Conservation (phyloP, 1,140 invertebrate genomes). For the Drosophila nasuta region DNA sequence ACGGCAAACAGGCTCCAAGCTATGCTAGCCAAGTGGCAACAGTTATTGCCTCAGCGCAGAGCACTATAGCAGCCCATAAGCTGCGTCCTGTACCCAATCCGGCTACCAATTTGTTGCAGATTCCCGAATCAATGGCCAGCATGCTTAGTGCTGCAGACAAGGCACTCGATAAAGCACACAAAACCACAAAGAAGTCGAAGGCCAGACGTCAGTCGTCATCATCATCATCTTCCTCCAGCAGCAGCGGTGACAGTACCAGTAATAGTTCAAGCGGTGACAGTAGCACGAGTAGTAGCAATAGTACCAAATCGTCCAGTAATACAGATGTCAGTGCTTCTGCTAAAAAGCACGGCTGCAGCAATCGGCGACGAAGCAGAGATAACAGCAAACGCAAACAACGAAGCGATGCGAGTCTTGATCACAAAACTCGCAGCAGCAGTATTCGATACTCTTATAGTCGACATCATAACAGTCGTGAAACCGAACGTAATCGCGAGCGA, state of each 20-base stretch:
- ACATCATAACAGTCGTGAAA: conserved; percentile 10
- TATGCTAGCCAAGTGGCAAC: conserved; percentile 66
- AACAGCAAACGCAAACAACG: conserved; percentile 31
- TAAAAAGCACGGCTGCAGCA: conserved; percentile 21
- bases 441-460: background rate
- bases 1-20: conserved; percentile 61
- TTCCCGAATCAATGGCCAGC: conserved; percentile 64
- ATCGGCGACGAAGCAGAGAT: background rate
- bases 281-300: conserved; percentile 36
- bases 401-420: conserved; percentile 22
- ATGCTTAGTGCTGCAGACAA: conserved; percentile 70
- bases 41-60: conserved; percentile 19
- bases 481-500: conserved; percentile 6
- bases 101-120: conserved; percentile 70
- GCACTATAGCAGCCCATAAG: conserved; percentile 38
- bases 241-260: conserved; percentile 34
- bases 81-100: conserved; percentile 67
- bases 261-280: conserved; percentile 48
- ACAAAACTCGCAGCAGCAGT: conserved; percentile 6
- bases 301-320: conserved; percentile 55
- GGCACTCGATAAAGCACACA: conserved; percentile 63
- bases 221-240: conserved; percentile 61
- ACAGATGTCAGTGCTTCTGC: conserved; percentile 28
- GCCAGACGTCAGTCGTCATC: conserved; percentile 47
- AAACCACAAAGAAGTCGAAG: conserved; percentile 55